Conservation (phyloP, 2,113 vertebrate genomes). For the Sardina pilchardus region DNA sequence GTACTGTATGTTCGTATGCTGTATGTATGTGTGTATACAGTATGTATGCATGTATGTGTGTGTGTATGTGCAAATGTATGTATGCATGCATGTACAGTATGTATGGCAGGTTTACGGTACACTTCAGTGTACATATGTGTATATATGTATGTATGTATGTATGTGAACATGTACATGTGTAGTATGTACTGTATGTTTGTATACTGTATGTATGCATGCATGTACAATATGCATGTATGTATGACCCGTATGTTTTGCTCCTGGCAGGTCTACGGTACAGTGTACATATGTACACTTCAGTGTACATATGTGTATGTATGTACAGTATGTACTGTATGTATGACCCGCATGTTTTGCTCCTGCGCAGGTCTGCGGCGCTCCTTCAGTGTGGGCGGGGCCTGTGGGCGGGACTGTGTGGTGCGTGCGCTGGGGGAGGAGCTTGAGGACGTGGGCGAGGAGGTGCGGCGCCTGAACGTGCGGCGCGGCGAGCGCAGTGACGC, state of each 20-base stretch:
- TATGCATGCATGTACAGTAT: background rate
- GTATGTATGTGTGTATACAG: too few relatives aligned
- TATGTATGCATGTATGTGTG: background rate
- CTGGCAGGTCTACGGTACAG: too few relatives aligned
- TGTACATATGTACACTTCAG: background rate
- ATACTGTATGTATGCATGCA: background rate
- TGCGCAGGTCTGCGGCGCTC: constrained; percentile 18
- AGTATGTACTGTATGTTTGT: background rate
- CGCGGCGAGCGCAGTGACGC: constrained; percentile 15
- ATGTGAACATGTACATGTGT: background rate
- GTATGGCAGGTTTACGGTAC: too few relatives aligned
- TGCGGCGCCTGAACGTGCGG: constrained; percentile 30
- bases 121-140: too few relatives aligned
- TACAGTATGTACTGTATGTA: too few relatives aligned
- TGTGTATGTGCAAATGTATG: background rate
- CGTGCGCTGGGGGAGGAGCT: constrained; percentile 24
- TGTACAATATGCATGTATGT: background rate
- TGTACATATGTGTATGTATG: background rate
- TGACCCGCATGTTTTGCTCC: background rate
- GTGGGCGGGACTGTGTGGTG: constrained; percentile 18
- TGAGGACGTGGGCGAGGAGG: constrained; percentile 34
- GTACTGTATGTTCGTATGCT: too few relatives aligned
- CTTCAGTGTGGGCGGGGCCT: background rate
- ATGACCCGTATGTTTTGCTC: background rate
- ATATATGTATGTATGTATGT: background rate